Percentiles rank a stretch among this genome's conserved stretches.
Evolutionary conservation across 2,113 vertebrate species (phyloP).

Genomic region (Nothoprocta pentlandii): DNA sequence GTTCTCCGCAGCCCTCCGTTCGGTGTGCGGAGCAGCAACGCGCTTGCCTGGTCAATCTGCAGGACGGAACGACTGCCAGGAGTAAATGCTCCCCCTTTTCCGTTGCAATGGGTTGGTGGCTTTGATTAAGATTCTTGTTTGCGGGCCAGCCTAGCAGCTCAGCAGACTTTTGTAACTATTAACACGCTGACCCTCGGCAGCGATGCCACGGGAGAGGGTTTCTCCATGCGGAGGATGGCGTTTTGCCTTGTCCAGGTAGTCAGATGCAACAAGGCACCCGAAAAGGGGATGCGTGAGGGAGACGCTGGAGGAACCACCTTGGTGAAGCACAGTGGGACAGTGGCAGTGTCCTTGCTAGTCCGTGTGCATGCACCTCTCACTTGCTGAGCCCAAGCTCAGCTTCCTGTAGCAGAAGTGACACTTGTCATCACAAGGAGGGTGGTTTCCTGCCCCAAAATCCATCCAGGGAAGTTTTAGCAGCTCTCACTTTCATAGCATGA

Average conservation of each 20-base stretch:
- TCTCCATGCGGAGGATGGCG: constrained; percentile 65
- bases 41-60: constrained; percentile 29
- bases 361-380: not conserved
- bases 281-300: constrained; percentile 25
- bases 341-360: not conserved
- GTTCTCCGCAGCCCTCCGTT: not conserved
- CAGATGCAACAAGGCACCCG: constrained; percentile 39
- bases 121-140: constrained; percentile 72
- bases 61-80: not conserved
- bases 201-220: constrained; percentile 57
- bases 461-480: not conserved
- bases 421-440: not conserved
- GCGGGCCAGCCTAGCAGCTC: constrained; percentile 60
- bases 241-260: constrained; percentile 74
- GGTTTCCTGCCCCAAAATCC: constrained; percentile 6
- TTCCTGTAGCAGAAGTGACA: not conserved
- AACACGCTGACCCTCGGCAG: constrained; percentile 60
- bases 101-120: constrained; percentile 19
- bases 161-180: constrained; percentile 67
- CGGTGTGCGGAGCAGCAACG: constrained; percentile 22
- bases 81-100: constrained; percentile 43
- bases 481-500: not conserved
- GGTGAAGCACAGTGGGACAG: not conserved
- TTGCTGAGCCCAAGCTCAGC: not conserved
- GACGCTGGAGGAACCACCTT: constrained; percentile 44